Percentiles rank a stretch among this genome's conserved stretches.
Conservation (phyloP, 2,888 invertebrate genomes). For the Corbicula japonica region DNA sequence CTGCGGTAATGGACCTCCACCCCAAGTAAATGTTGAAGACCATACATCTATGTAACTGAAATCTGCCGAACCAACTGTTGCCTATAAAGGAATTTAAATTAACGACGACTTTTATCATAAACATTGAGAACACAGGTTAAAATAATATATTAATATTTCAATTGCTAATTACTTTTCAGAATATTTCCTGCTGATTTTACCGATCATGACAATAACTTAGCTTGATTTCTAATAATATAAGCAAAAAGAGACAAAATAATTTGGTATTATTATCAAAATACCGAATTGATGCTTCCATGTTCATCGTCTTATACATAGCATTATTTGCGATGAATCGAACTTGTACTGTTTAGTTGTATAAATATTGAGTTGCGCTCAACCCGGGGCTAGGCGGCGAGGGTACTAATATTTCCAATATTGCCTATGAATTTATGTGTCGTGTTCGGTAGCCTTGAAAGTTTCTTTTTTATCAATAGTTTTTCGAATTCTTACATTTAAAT, state of each 20-base stretch:
- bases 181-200: no score
- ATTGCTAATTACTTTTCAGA: no score
- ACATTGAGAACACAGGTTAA: neutral
- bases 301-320: no score
- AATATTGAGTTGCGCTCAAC: no score
- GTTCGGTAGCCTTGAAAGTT: neutral
- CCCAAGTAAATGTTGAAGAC: constrained; percentile 83
- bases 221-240: neutral
- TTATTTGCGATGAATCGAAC: no score
- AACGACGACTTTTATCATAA: neutral
- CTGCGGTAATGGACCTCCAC: constrained; percentile 77
- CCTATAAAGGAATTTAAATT: constrained; percentile 11
- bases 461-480: neutral
- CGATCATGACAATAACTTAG: no score
- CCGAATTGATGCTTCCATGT: no score
- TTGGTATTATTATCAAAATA: neutral
- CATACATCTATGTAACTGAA: constrained; percentile 84
- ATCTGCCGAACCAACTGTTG: constrained; percentile 59
- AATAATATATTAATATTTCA: neutral
- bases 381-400: no score
- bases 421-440: neutral
- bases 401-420: neutral
- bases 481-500: neutral
- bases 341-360: no score
- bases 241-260: neutral